Evolutionary conservation across 2,113 vertebrate genomes (phyloP), one percentile per base, ranked within the genome.

Genomic region (Pavo muticus): DNA sequence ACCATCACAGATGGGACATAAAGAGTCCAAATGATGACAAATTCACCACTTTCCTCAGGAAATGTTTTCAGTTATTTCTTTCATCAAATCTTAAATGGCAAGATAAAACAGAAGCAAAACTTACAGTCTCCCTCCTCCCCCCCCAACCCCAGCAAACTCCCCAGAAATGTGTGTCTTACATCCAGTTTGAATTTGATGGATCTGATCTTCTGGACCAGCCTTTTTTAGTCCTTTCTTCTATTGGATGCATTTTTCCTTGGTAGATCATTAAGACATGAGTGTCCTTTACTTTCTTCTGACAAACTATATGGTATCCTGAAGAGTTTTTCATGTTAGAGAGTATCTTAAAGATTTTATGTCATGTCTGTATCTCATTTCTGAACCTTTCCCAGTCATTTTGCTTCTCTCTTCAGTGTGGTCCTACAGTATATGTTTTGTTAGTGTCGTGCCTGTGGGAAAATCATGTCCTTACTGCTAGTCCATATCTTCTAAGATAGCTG

Each of bases 21-120:
- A 88, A 86, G 68, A 90, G 60, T 90, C 78, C 68, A 90, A 95
- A 67, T 0, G 6, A 77, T 72, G 83, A 93, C 69, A 90, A 86
- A 90, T 48, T 67, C 37, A 85, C 59, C 13, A 6, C 74, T 94
- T 95, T 81, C 70, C 63, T 83, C 45, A 56, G 78, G 78, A 96
- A 94, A 85, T 75, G 1, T 44, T 85, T 88, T 78, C 48, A 70
- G 29, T 82, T 91, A 54, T 90, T 93, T 27, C 13, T 87, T 91
- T 94, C 69, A 37, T 82, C 44, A 81, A 56, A 80, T 44, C 45
- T 71, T 80, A 32, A 77, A 80, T 10, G 15, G 35, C 24, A 63
- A 40, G 37, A 54, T 54, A 17, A 54, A 64, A 11, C 24, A 19
- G 8, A 40, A 18, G 61, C 40, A 64, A 40, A 39, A 64, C 25